Evolutionary conservation across 2,113 vertebrate genomes (phyloP), one percentile per base, ranked within the genome.

Genomic region (Tupaia chinensis): DNA sequence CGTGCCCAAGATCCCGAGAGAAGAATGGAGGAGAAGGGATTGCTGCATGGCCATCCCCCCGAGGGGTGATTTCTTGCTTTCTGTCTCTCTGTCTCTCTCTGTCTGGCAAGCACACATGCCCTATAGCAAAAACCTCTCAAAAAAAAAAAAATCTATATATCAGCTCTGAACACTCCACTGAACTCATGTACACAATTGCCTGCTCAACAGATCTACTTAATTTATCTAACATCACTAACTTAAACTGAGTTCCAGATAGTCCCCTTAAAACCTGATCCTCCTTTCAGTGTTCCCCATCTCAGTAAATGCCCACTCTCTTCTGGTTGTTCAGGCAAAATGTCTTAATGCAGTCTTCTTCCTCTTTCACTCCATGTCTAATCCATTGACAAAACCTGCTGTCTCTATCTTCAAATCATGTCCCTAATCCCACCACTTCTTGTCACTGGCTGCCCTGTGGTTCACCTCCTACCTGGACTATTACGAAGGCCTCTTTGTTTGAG

Each of bases 291-390:
- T 89, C 11, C 54, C 54, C 19, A 63, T 78, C 74, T 83, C 70
- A 89, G 19, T 66, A 56, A 96, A 87, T 0, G 14, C 32, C 61
- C 76, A 73, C 34, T 34, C 27, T 29, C 60, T 76, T 70, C 60
- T 90, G 82, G 65, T 8, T 88, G 20, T 70, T 82, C 17, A 68
- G 73, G 61, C 23, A 95, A 93, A 96, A 23, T 9, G 69, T 27
- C 17, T 9, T 60, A 15, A 82, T 13, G 58, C 69, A 80, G 23
- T 11, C 34, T 61, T 32, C n/a, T n/a, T 4, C 81, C 29, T 85
- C 68, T 32, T 22, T 83, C 23, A 56, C 54, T 54, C 29, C 56
- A 90, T 15, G 58, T 77, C 56, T 84, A 86, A 74, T 15, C 19
- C 27, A 72, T 70, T 53, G 84, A 72, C 53, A 92, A 83, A 92